Percentiles rank a stretch among this genome's conserved stretches.
Evolutionary conservation across 2,113 vertebrate genomes (phyloP).

Genomic region (Parotia lawesii): DNA sequence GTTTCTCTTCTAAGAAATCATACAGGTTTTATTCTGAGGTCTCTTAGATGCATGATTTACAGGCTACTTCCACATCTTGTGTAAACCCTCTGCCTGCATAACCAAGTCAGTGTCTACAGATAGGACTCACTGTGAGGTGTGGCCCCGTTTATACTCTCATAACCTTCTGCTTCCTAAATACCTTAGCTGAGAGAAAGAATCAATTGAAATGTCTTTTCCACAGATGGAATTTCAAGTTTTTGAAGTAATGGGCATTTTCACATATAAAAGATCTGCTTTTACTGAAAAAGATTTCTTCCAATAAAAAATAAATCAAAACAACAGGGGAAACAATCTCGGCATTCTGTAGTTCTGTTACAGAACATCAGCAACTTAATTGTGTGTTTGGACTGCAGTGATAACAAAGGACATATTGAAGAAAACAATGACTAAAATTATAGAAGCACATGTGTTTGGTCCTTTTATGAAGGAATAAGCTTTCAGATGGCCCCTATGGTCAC

Average conservation of each 20-base stretch:
- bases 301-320: background rate
- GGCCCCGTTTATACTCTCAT: background rate
- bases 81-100: background rate
- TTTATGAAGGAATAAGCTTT: background rate
- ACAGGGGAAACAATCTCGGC: background rate
- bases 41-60: background rate
- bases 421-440: background rate
- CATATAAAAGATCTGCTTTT: background rate
- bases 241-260: background rate
- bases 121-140: background rate
- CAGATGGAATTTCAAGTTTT: background rate
- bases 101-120: background rate
- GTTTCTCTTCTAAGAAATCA: background rate
- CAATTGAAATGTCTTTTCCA: background rate
- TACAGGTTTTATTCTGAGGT: background rate
- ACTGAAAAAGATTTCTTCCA: background rate
- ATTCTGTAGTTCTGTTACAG: background rate
- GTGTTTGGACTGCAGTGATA: background rate
- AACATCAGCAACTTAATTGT: background rate
- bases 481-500: background rate
- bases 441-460: background rate
- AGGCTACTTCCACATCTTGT: background rate
- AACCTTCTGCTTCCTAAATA: background rate
- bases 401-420: background rate
- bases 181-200: background rate